phyloP scores from a whole-genome alignment of 2,888 invertebrate genomes.

The Cybosia mesomella region DNA sequence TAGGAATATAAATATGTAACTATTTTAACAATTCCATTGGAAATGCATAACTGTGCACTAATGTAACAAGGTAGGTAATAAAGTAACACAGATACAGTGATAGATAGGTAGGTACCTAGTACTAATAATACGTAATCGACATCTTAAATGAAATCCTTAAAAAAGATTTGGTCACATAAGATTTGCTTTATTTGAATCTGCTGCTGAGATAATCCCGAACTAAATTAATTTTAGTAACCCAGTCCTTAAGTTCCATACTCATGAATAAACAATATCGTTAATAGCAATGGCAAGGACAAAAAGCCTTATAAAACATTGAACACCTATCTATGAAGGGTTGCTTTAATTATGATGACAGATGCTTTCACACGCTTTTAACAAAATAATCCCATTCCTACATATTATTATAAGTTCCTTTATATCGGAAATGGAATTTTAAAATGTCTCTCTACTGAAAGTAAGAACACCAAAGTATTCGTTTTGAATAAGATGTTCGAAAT shows the following conservation, averaged over 20 bases:
- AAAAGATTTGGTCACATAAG: too few relatives aligned
- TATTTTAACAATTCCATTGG: too few relatives aligned
- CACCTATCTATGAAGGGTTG: constrained; percentile 27
- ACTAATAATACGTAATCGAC: too few relatives aligned
- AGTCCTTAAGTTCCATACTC: background rate
- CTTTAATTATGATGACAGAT: constrained; percentile 29
- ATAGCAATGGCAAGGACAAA: constrained; percentile 30
- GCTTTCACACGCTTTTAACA: constrained; percentile 29
- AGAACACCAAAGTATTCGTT: background rate
- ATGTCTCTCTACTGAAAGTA: background rate
- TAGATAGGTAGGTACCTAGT: too few relatives aligned
- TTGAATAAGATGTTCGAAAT: constrained; percentile 10
- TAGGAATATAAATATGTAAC: too few relatives aligned
- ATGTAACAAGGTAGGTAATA: too few relatives aligned
- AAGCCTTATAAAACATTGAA: constrained; percentile 37
- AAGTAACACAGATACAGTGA: too few relatives aligned
- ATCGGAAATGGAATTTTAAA: constrained; percentile 16
- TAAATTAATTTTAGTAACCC: background rate
- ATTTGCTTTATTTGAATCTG: too few relatives aligned
- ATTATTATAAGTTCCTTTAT: constrained; percentile 10
- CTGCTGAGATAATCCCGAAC: too few relatives aligned
- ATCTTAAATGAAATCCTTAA: too few relatives aligned
- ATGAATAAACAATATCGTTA: too few relatives aligned
- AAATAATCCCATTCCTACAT: constrained; percentile 25
- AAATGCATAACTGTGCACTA: too few relatives aligned